These are phyloP conservation scores for Mermis nigrescens DNA, from an alignment of 2,888 invertebrate species.

Conservation along the genomic window DNA sequence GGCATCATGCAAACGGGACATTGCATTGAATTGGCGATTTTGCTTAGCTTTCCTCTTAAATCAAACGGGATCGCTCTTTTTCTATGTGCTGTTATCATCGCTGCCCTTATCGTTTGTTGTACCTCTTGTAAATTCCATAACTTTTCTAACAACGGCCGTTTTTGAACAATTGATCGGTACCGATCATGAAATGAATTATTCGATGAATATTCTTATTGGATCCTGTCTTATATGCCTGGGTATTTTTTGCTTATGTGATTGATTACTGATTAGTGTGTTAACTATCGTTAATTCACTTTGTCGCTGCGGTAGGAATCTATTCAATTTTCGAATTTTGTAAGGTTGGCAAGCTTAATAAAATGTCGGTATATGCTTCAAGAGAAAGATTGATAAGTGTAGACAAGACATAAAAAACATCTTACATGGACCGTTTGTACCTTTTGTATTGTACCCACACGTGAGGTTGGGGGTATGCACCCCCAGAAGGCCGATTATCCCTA, in stretches of 20 bases:
- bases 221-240: not conserved
- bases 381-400: too few species aligned
- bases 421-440: too few species aligned
- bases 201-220: not conserved
- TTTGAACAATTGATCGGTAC: conserved; percentile 5
- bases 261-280: not conserved
- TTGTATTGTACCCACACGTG: too few species aligned
- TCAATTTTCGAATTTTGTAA: too few species aligned
- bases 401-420: too few species aligned
- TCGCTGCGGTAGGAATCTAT: too few species aligned
- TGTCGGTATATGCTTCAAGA: too few species aligned
- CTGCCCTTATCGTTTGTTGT: conserved; percentile 11
- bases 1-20: too few species aligned
- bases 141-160: conserved; percentile 9
- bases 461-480: too few species aligned
- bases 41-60: not conserved
- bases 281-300: not conserved
- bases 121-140: conserved; percentile 11
- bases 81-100: conserved; percentile 1
- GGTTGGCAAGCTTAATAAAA: too few species aligned
- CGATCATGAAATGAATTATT: not conserved
- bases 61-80: not conserved
- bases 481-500: too few species aligned
- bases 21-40: not conserved
- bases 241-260: not conserved